A percentile compares a stretch with the other conserved stretches of the same genome.
These are phyloP conservation scores for Hyperopisus bebe DNA, from an alignment of 2,113 vertebrate species.

Conservation along the genomic window DNA sequence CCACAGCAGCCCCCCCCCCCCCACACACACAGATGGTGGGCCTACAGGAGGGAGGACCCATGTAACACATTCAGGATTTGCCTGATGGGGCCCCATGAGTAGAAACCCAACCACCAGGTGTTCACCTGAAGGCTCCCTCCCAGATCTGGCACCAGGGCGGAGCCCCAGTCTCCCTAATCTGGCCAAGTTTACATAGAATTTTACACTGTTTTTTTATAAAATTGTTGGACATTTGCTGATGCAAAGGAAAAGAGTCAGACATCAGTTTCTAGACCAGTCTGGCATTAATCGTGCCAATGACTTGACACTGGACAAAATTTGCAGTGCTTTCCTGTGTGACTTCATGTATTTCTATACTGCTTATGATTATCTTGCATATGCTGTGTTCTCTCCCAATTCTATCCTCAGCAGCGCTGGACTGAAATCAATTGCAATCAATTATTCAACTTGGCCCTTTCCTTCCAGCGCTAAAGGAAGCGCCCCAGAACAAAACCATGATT, in stretches of 20 bases:
- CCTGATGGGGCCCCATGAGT: neutral
- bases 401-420: neutral
- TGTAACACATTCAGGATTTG: neutral
- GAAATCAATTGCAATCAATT: constrained; percentile 20
- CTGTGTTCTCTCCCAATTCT: constrained; percentile 5
- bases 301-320: neutral
- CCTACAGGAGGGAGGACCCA: neutral
- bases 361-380: neutral
- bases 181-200: neutral
- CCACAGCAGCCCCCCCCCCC: neutral
- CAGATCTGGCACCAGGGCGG: neutral
- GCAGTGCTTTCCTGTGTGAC: neutral
- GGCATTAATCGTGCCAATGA: neutral
- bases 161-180: neutral
- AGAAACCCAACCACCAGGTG: neutral
- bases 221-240: neutral
- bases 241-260: neutral
- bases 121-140: neutral
- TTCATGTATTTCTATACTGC: neutral
- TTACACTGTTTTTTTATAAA: neutral
- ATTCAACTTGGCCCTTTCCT: constrained; percentile 12
- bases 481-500: constrained; percentile 8
- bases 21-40: neutral
- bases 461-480: neutral
- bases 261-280: neutral